These are phyloP conservation scores for Volucella inanis DNA, from an alignment of 2,888 invertebrate species.

Conservation along the genomic window DNA sequence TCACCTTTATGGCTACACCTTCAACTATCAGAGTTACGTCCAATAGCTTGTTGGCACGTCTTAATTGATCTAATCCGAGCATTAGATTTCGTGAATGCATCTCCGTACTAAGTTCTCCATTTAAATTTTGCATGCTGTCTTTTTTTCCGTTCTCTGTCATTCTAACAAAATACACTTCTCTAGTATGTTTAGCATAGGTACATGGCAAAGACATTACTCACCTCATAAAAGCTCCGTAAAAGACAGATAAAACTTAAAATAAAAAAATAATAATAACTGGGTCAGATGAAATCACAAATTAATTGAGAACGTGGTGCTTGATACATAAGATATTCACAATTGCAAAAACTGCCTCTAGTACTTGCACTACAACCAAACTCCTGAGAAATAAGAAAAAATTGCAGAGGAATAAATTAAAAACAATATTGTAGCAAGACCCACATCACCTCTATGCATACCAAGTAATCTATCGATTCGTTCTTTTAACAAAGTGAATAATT, in stretches of 20 bases:
- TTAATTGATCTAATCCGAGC: conserved; percentile 85
- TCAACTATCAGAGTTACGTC: conserved; percentile 88
- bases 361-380: conserved; percentile 12
- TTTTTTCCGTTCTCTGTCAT: conserved; percentile 13
- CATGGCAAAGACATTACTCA: neutral
- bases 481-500: neutral
- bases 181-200: neutral
- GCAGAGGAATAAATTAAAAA: neutral
- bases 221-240: neutral
- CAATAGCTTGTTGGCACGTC: conserved; percentile 86
- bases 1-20: conserved; percentile 85
- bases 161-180: neutral
- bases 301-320: neutral
- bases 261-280: neutral
- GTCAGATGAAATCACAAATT: conserved; percentile 14
- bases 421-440: conserved; percentile 23
- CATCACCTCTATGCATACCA: conserved; percentile 29
- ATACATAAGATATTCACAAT: neutral
- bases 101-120: conserved; percentile 7
- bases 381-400: conserved; percentile 15
- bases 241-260: neutral
- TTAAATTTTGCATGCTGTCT: conserved; percentile 27
- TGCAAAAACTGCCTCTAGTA: conserved; percentile 22
- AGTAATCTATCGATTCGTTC: conserved; percentile 7
- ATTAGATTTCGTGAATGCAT: conserved; percentile 74